Evolutionary conservation across 1,140 invertebrate species (phyloP), one percentile per base, ranked within the genome.

Genomic region (Maniola jurtina): DNA sequence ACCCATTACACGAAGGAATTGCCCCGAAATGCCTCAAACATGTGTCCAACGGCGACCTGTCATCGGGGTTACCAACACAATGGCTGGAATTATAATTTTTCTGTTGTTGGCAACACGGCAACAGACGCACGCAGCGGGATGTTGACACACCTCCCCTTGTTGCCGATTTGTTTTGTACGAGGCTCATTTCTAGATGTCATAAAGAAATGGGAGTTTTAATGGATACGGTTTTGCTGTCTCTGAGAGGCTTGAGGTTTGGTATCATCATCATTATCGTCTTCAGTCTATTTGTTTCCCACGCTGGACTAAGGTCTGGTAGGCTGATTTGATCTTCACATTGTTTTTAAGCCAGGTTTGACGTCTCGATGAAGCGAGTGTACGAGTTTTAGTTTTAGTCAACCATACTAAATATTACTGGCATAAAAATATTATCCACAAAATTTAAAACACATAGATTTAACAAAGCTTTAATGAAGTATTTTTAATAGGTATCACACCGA

Each of bases 11-110:
- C 75, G 70, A 76, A 84, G 83, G 81, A 86, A 89, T 88, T 86
- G 86, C 84, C 83, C 84, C 66, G 85, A 86, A 88, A 88, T 84
- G 85, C 86, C 80, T 81, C 75, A 82, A 89, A 89, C 85, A 88
- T 88, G 84, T 89, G 85, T 88, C 82, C 82, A 77, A 84, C 75
- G 47, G 82, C 82, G 86, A 89, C 80, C 86, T 89, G 85, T 89
- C 86, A 89, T 86, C 86, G 77, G 83, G 84, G 85, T 81, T 89
- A 77, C 81, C 73, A 80, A 62, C 52, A 88, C 85, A 88, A 86
- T 83, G 69, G 72, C 63, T 69, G 61, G 77, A 84, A 88, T 88
- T 89, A 83, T 87, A 86, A 78, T 87, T 86, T 86, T 77, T 62
- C 34, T 76, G 76, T 75, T 81, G 78, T 72, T 86, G 79, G 85